Evolutionary conservation across 2,888 invertebrate genomes (phyloP), one percentile per base, ranked within the genome.

Genomic region (Brenthis ino): DNA sequence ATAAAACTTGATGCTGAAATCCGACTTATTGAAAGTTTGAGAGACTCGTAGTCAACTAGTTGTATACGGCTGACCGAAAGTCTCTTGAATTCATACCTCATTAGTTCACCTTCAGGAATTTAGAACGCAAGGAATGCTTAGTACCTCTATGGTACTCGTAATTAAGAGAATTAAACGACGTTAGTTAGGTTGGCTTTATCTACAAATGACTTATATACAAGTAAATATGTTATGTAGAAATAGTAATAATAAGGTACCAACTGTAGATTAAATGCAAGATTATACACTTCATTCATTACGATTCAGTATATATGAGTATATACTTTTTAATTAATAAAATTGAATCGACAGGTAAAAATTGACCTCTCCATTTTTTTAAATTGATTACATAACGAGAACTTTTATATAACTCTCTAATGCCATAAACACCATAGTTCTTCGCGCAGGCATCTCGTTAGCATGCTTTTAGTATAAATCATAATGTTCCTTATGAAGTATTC

Each of bases 91-190:
- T 63, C 16, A 33, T 63, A 63, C 20, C 28, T 60, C n/a, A 28
- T 60, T 60, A 50, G 58, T 60, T 60, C n/a, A 60, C 58, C 58
- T 60, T 48, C 24, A 60, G 48, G 48, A 28, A 60, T 60, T 60
- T 6, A n/a, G n/a, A 43, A 28, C n/a, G 58, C 6, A 48, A 60
- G 28, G 58, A 50, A 50, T 60, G 28, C 28, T 60, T 50, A 28
- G n/a, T 11, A 11, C 37, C 11, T 11, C 48, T 14, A 8, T 48
- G 28, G 28, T 28, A 28, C 28, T 28, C n/a, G 48, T 60, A 60
- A 60, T 60, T 60, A 60, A 60, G 48, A 48, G n/a, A n/a, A 48
- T 60, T 60, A 60, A 2, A 24, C 24, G 58, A 58, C 20, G 47
- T 48, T 58, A 24, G 58, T 58, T 24, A 58, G 48, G 43, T 58